Evolutionary conservation across 2,113 vertebrate genomes (phyloP), one percentile per base, ranked within the genome.

Genomic region (Marmota monax): DNA sequence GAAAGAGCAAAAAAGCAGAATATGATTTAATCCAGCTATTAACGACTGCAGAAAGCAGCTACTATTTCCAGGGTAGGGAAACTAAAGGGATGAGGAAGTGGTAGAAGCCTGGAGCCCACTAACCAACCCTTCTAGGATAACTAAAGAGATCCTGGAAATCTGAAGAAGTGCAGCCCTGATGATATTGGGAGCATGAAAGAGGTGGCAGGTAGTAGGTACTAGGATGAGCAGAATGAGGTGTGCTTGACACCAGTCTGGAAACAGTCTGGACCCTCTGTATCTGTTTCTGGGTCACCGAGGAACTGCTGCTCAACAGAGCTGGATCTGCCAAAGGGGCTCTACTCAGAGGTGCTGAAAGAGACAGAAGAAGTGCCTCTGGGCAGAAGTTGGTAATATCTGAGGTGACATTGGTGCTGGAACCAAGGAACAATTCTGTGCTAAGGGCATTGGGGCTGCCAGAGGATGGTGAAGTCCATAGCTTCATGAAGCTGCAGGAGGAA

Each of bases 31-130:
- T 11, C 22, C n/a, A 94, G 70, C 5, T 58, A 63, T 76, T 51
- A 90, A 80, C 42, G 72, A 39, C 42, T 92, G 16, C 42, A 94
- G 67, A n/a, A 90, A 96, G 69, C 51, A 85, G 48, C 74, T 42
- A 45, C 27, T 85, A 34, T 84, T 7, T 8, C 48, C 22, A 34
- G 3, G 5, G 70, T 18, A 70, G 37, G 51, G n/a, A 96, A 88
- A 85, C 37, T 37, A 91, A 92, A 48, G n/a, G 22, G 12, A 74
- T 53, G 67, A 88, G 13, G 16, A n/a, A 3, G 3, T 63, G 8
- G 34, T 58, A 53, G 67, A 72, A 69, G 2, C 27, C 34, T 51
- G 17, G 7, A 69, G 34, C 3, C 23, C 23, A 45, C 23, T 56
- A 78, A 56, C 22, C 85, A 78, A 56, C 22, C 85, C 45, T 89